Conservation (phyloP, 2,113 vertebrate species). For the Nothobranchius kuhntae region DNA sequence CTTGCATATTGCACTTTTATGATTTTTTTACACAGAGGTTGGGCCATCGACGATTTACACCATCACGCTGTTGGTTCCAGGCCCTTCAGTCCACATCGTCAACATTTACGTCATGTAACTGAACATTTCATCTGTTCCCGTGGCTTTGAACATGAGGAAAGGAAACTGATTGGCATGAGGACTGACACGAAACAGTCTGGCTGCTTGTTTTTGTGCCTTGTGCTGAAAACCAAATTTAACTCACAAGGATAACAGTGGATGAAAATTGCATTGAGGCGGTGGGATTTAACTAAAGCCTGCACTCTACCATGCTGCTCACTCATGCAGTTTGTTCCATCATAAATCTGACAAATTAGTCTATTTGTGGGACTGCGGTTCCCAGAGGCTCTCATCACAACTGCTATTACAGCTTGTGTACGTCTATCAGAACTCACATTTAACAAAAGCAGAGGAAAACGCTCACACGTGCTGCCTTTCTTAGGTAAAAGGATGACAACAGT, state of each 20-base stretch:
- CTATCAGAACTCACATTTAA: neutral
- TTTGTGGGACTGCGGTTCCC: neutral
- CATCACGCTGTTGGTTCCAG: neutral
- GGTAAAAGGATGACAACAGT: neutral
- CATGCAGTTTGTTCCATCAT: constrained; percentile 7
- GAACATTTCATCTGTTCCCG: neutral
- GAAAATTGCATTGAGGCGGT: neutral
- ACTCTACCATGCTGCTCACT: constrained; percentile 1
- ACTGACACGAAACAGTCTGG: constrained; percentile 1
- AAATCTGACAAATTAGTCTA: constrained; percentile 4
- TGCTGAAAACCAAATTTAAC: constrained; percentile 7
- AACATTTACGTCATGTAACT: neutral
- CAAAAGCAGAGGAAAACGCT: neutral
- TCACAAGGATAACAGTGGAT: constrained; percentile 7
- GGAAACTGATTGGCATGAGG: neutral
- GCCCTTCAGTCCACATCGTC: neutral
- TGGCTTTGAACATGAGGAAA: neutral
- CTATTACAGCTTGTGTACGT: constrained; percentile 1
- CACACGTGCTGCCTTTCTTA: neutral
- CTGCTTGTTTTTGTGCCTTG: constrained; percentile 1
- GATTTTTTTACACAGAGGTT: neutral
- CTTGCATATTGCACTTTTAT: neutral
- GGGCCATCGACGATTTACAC: neutral
- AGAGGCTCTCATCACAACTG: constrained; percentile 7
- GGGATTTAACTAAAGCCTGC: constrained; percentile 5